These are phyloP conservation scores for Scaptomyza graminum DNA, from an alignment of 1,140 invertebrate species.

Conservation along the genomic window DNA sequence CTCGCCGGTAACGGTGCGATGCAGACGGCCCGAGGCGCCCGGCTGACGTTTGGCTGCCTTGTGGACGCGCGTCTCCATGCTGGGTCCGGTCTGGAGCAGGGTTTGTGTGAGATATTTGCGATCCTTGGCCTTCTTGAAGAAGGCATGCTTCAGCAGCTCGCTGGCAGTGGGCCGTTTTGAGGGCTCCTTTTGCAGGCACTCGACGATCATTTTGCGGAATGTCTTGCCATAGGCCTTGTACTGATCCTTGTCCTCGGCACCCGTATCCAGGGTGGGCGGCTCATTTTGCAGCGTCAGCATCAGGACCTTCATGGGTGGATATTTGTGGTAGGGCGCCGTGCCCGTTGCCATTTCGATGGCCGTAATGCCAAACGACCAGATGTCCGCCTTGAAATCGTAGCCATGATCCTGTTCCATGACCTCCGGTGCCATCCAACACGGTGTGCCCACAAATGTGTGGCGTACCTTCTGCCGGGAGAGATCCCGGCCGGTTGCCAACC, in stretches of 20 bases:
- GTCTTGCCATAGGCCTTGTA: constrained; percentile 99
- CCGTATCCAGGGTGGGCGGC: constrained; percentile 97
- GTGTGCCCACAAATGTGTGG: constrained; percentile 98
- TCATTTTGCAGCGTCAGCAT: constrained; percentile 99
- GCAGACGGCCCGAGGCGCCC: constrained; percentile 94
- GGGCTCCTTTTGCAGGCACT: constrained; percentile 98
- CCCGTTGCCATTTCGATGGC: constrained; percentile 99
- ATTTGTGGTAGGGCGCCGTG: constrained; percentile 99
- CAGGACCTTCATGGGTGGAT: constrained; percentile 99
- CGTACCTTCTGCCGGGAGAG: constrained; percentile 96
- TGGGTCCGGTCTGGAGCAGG: constrained; percentile 93
- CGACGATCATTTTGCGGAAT: constrained; percentile 97
- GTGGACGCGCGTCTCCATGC: constrained; percentile 93
- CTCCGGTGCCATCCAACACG: constrained; percentile 99
- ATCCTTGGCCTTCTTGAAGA: constrained; percentile 99
- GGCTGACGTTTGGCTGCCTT: constrained; percentile 94
- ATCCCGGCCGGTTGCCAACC: constrained; percentile 96
- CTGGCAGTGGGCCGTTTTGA: constrained; percentile 97
- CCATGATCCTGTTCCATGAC: constrained; percentile 99
- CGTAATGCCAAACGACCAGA: constrained; percentile 99
- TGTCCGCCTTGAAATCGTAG: constrained; percentile 99
- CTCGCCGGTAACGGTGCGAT: constrained; percentile 97
- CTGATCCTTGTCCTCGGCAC: constrained; percentile 97
- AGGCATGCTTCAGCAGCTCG: constrained; percentile 98
- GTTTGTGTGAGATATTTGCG: constrained; percentile 96